Base-by-base conservation (phyloP, 1,140 invertebrate species). In the Drosophila sp. region DNA sequence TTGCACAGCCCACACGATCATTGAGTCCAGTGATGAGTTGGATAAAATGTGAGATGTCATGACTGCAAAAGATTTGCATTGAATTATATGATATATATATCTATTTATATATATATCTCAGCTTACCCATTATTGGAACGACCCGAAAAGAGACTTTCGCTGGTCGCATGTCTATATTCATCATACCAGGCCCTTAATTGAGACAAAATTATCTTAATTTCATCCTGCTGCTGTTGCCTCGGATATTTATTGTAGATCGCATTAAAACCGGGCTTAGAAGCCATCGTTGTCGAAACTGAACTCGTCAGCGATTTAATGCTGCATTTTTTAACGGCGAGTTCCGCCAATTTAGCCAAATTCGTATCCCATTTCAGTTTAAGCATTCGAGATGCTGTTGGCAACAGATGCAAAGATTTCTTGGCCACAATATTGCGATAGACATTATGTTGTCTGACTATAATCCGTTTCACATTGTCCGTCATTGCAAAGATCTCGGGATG, bases 401-500 rank as follows among this genome's bases (percentile, higher is more conserved):
- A 18, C 2, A 11, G 16, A 1, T n/a, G 4, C 0, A 58, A 16
- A 0, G 2, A n/a, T 0, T 71, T 71, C 25, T 11, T 63, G 3
- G 75, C 71, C 58, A 77, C 48, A 2, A 27, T 34, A 25, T 70
- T 77, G 7, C 71, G 72, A 11, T 58, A 50, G 8, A 9, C 6
- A 16, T 77, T 77, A 27, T 70, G 59, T 13, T 54, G 25, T n/a
- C 16, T n/a, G 7, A 74, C 1, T 4, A 76, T 70, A 0, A 29
- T 40, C 4, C n/a, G 8, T 1, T 41, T 41, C 0, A 64, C 0
- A 0, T 7, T 5, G 4, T 11, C 4, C 0, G 40, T 56, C 4
- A 64, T 7, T n/a, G 14, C 1, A 4, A 11, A 5, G 0, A 29
- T 4, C 18, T 34, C 14, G 4, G 8, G 14, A 18, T 41, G 7